Evolutionary conservation across 2,888 invertebrate genomes (phyloP).

Genomic region (Aspidapion aeneum): DNA sequence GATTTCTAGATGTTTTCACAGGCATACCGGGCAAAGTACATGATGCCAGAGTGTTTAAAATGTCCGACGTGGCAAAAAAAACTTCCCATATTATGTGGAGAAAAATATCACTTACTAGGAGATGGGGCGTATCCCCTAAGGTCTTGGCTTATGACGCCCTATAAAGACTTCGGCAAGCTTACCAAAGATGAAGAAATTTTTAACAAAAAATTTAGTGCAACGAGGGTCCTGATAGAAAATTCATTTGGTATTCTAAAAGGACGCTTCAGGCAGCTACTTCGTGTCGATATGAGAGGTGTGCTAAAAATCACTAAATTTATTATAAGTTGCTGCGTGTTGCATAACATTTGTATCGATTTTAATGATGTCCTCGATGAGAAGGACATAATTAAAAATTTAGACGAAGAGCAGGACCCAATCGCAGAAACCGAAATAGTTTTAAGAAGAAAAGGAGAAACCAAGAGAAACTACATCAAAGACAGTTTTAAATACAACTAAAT

Average conservation of each 20-base stretch:
- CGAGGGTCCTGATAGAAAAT: constrained; percentile 37
- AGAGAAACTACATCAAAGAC: background rate
- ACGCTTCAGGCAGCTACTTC: constrained; percentile 27
- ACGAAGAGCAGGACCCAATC: background rate
- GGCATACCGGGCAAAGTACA: constrained; percentile 36
- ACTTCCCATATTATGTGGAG: constrained; percentile 9
- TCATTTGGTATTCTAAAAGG: constrained; percentile 35
- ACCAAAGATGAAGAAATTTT: constrained; percentile 29
- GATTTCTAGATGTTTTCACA: constrained; percentile 35
- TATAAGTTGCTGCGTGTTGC: constrained; percentile 31
- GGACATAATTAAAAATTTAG: background rate
- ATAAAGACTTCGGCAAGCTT: constrained; percentile 32
- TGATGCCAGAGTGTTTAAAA: constrained; percentile 31
- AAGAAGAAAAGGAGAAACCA: background rate
- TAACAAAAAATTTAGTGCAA: constrained; percentile 32
- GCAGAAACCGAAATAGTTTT: background rate
- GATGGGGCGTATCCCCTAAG: constrained; percentile 34
- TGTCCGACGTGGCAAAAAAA: constrained; percentile 25
- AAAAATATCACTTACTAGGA: constrained; percentile 31
- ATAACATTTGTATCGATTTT: constrained; percentile 32
- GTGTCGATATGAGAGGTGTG: constrained; percentile 20
- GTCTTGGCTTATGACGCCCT: constrained; percentile 32
- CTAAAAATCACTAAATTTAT: constrained; percentile 29
- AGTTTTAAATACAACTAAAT: background rate
- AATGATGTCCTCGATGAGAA: constrained; percentile 23